These are phyloP conservation scores for Fregetta grallaria DNA, from an alignment of 2,113 vertebrate genomes.

Conservation along the genomic window DNA sequence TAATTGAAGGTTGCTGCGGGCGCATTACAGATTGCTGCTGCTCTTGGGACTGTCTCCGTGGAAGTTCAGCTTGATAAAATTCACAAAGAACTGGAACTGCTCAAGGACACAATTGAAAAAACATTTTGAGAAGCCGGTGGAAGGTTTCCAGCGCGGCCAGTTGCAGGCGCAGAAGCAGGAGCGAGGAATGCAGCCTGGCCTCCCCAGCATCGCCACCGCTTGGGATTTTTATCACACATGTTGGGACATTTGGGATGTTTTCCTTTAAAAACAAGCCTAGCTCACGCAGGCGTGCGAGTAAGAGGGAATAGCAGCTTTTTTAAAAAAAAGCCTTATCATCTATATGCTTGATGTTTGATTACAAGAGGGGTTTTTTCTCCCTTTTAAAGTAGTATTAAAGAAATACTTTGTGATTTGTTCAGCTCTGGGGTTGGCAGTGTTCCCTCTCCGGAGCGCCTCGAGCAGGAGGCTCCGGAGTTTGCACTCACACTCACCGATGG, in stretches of 20 bases:
- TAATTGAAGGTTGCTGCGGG: background rate
- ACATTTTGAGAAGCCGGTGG: background rate
- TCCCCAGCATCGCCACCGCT: background rate
- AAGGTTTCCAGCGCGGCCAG: background rate
- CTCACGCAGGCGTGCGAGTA: accelerated
- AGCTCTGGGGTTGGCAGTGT: background rate
- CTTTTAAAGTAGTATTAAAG: background rate
- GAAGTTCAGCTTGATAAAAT: background rate
- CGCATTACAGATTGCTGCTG: background rate
- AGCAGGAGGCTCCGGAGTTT: accelerated
- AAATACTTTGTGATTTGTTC: background rate
- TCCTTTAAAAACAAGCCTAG: background rate
- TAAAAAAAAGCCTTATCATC: background rate
- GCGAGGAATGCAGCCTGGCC: background rate
- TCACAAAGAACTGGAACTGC: background rate
- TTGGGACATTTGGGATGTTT: background rate
- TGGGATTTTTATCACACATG: background rate
- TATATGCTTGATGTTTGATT: background rate
- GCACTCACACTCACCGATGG: accelerated
- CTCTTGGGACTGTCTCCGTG: background rate
- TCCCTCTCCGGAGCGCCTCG: accelerated
- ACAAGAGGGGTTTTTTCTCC: background rate
- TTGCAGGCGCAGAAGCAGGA: background rate
- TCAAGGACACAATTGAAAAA: background rate
- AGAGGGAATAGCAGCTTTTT: background rate